Evolutionary conservation across 2,888 invertebrate genomes (phyloP), one percentile per base, ranked within the genome.

Genomic region (Zonitis immaculata): DNA sequence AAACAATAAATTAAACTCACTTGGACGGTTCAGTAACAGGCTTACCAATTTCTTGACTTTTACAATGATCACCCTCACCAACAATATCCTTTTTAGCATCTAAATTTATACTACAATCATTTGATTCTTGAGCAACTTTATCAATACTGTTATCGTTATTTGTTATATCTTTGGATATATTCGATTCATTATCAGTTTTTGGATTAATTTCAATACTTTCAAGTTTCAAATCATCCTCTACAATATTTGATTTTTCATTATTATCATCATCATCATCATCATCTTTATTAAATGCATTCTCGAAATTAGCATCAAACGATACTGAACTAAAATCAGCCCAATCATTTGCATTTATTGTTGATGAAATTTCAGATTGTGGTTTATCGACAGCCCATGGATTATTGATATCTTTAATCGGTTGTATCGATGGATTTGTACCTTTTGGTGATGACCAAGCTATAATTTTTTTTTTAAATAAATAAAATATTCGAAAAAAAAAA

Each of bases 291-390:
- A 58, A 60, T 25, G 56, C 57, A 9, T 56, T 56, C 8, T 64
- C 58, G 49, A 68, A 66, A 57, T 67, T 62, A n/a, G 67, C 64
- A 8, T 69, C 71, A 55, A 73, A 72, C 6, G 59, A 45, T 3
- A 64, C 71, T 3, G 72, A 64, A 61, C 71, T 75, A 61, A 78
- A 78, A 59, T 78, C 74, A 5, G 78, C 78, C 78, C 78, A 78
- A 47, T 73, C 74, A 11, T 59, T 58, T 5, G 54, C 50, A 6
- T 47, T 43, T 7, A 52, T 22, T 22, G 22, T 22, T 22, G 45
- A 63, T 58, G 47, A 56, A 54, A 20, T 39, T 4, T 39, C 20
- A 9, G 39, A 18, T 39, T 39, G 6, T 62, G 47, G 26, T 30
- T 22, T 53, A 1, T n/a, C n/a, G n/a, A 60, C 47, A 35, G 62